Evolutionary conservation across 1,140 invertebrate genomes (phyloP), one percentile per base, ranked within the genome.

Genomic region (Ooceraea biroi): DNA sequence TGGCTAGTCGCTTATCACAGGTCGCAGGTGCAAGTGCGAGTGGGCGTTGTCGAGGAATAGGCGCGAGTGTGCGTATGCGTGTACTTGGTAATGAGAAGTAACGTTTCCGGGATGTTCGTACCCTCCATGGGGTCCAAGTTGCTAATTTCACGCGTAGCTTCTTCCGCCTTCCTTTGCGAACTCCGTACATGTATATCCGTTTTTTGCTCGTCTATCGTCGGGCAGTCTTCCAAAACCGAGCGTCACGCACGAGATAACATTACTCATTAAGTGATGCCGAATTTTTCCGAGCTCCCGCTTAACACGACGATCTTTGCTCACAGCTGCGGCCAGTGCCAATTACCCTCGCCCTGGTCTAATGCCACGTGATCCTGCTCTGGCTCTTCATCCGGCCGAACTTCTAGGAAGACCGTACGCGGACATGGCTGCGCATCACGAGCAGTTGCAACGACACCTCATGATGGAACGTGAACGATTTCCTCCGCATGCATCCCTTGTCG

Each of bases 371-470:
- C 95, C 95, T 25, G 93, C 95, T 3, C 87, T 96, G 65, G 95
- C 92, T 8, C 89, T 96, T n/a, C 96, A 96, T 92, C 96, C 97
- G 90, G 96, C 96, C 1, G 96, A 98, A 90, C 95, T 98, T 30
- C 95, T 98, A 44, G 96, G 97, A 66, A 94, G 97, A 94, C 97
- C 95, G 22, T 98, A 97, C 92, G 96, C 97, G 17, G 97, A 98
- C 90, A 97, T 97, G 93, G 95, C 98, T 55, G 97, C 97, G 65
- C 97, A 97, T 73, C 97, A 98, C 89, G 97, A 98, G 93, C 97
- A 98, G 90, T 92, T 98, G 30, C 97, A 98, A 92, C 95, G 98
- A 84, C 97, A 98, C 89, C 95, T 98, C 90, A 95, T 98, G 94
- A 92, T 98, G 93, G 97, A 98, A 92, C 95, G 97, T 41, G 97